Conservation (phyloP, 2,113 vertebrate species). For the Isurus oxyrinchus region DNA sequence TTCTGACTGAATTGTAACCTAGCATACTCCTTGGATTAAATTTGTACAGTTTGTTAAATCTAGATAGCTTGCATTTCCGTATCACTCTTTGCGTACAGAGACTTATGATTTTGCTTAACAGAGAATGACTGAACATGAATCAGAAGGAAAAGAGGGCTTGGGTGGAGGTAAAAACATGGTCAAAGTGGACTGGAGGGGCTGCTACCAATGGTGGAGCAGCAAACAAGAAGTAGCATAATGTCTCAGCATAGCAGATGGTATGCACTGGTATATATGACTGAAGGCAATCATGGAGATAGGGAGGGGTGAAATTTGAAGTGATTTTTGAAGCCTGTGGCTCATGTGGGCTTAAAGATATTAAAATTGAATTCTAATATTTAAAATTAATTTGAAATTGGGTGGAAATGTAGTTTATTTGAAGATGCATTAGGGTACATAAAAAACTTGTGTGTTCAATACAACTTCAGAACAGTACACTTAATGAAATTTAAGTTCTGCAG, state of each 20-base stretch:
- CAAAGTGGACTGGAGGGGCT: neutral
- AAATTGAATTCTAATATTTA: neutral
- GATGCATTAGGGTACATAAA: neutral
- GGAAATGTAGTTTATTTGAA: neutral
- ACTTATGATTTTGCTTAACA: neutral
- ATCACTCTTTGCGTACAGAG: neutral
- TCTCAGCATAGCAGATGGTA: too few relatives aligned
- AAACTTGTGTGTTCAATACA: neutral
- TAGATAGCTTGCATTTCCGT: neutral
- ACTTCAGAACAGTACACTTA: neutral
- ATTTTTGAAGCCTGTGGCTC: neutral
- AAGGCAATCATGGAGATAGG: neutral
- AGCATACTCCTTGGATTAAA: neutral
- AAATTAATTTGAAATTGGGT: neutral
- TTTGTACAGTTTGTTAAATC: neutral
- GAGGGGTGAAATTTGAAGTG: neutral
- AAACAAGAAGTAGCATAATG: neutral
- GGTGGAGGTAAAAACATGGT: neutral
- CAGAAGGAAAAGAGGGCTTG: neutral
- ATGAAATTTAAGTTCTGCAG: neutral
- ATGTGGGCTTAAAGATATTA: neutral
- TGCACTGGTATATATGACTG: neutral
- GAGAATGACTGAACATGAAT: neutral
- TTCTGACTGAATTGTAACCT: neutral
- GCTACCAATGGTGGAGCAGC: neutral